A percentile compares a stretch with the other conserved stretches of the same genome.
These are phyloP conservation scores for Caenorhabditis virilis DNA, from an alignment of 2,888 invertebrate species.

Conservation along the genomic window DNA sequence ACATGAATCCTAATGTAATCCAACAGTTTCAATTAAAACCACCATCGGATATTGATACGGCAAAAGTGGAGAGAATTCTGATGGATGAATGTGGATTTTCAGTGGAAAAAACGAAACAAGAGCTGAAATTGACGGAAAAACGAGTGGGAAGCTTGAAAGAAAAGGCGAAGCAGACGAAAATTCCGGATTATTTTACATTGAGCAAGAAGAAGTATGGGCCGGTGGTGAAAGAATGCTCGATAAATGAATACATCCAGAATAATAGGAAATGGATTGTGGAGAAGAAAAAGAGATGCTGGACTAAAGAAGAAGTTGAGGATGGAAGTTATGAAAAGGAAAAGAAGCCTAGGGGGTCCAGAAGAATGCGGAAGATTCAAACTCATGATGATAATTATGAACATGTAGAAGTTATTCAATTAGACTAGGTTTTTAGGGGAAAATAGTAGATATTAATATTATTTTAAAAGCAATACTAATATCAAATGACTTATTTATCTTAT, in stretches of 20 bases:
- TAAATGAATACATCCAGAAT: neutral
- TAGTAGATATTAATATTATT: no score
- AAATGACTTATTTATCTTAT: no score
- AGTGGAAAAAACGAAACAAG: slow-evolving; percentile 7
- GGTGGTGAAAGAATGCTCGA: slow-evolving; percentile 2
- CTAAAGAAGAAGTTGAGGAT: no score
- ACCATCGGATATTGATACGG: neutral
- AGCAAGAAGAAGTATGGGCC: slow-evolving; percentile 4
- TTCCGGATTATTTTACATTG: slow-evolving; percentile 14
- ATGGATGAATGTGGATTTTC: slow-evolving; percentile 17
- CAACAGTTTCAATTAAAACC: no score
- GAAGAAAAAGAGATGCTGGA: no score
- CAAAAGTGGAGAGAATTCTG: slow-evolving; percentile 12
- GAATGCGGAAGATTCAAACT: neutral
- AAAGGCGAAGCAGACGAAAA: slow-evolving; percentile 1
- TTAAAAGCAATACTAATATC: no score
- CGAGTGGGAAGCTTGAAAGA: neutral
- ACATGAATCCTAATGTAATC: slow-evolving; percentile 29
- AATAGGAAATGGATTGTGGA: slow-evolving; percentile 10
- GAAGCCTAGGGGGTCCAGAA: neutral
- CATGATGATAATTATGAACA: no score
- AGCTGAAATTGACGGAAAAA: slow-evolving; percentile 4
- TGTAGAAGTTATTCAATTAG: no score
- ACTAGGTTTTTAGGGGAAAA: no score
- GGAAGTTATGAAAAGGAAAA: no score